Percentiles rank a stretch among this genome's conserved stretches.
phyloP scores from a whole-genome alignment of 1,140 invertebrate genomes.

The Drosophila azteca region DNA sequence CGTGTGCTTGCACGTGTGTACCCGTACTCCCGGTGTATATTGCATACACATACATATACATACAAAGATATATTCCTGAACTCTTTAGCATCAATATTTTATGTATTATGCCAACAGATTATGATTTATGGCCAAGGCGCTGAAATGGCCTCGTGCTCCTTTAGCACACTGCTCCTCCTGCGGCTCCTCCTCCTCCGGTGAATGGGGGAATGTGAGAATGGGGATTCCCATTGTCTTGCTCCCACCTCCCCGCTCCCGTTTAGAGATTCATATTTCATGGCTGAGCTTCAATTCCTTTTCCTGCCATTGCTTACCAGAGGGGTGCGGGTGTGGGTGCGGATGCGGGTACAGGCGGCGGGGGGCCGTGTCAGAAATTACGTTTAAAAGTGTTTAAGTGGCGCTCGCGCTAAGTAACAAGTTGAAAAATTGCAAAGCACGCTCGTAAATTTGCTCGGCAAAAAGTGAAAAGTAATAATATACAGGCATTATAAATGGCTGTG shows the following conservation, averaged over 20 bases:
- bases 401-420: slow-evolving; percentile 77
- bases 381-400: slow-evolving; percentile 67
- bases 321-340: neutral
- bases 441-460: slow-evolving; percentile 71
- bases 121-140: slow-evolving; percentile 67
- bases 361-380: slow-evolving; percentile 40
- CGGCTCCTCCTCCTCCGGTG: slow-evolving; percentile 5
- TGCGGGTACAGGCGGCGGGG: no score
- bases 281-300: slow-evolving; percentile 27
- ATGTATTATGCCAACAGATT: slow-evolving; percentile 78
- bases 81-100: slow-evolving; percentile 81
- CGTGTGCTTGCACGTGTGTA: slow-evolving; percentile 4
- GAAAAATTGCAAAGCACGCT: slow-evolving; percentile 70
- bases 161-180: neutral
- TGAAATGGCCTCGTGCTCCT: slow-evolving; percentile 33
- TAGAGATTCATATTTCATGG: slow-evolving; percentile 54
- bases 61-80: slow-evolving; percentile 49
- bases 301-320: no score
- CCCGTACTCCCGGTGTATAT: neutral
- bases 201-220: neutral
- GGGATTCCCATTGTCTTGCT: slow-evolving; percentile 41
- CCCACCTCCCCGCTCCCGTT: neutral
- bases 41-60: no score
- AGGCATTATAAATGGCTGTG: slow-evolving; percentile 63
- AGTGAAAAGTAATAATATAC: slow-evolving; percentile 76